phyloP scores from a whole-genome alignment of 2,888 invertebrate genomes.

The Cheilosia scutellata region DNA sequence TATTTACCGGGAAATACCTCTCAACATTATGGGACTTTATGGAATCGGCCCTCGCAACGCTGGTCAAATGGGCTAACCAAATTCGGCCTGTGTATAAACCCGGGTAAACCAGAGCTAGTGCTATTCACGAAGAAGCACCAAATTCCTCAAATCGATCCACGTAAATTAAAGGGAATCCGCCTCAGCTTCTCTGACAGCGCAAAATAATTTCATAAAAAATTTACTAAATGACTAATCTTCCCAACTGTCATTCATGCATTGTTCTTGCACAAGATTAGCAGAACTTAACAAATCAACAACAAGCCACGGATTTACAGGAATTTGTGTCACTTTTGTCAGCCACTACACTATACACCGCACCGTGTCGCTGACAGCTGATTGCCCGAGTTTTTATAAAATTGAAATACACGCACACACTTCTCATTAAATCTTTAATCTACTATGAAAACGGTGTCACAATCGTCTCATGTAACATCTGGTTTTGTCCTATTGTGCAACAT shows the following conservation, averaged over 20 bases:
- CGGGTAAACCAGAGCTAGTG: no score
- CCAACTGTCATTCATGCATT: not conserved
- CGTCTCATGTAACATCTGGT: constrained; percentile 66
- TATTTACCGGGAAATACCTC: no score
- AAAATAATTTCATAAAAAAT: no score
- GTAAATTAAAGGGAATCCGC: no score
- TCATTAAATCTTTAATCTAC: constrained; percentile 60
- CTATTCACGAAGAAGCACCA: no score
- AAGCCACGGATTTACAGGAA: constrained; percentile 13
- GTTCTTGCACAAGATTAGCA: not conserved
- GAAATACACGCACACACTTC: constrained; percentile 3
- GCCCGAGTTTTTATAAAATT: constrained; percentile 1
- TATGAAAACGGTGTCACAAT: constrained; percentile 66
- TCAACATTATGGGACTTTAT: no score
- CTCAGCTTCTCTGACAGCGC: no score
- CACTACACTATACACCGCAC: not conserved
- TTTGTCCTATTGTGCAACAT: constrained; percentile 48
- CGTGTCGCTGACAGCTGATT: constrained; percentile 26
- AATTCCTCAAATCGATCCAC: no score
- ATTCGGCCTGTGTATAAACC: no score
- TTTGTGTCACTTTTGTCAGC: constrained; percentile 1
- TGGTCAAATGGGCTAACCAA: no score
- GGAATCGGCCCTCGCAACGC: no score
- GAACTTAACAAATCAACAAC: constrained; percentile 9
- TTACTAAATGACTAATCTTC: no score